phyloP scores from a whole-genome alignment of 2,797 vertebrate genomes.

The Gymnoscopelus braueri region DNA sequence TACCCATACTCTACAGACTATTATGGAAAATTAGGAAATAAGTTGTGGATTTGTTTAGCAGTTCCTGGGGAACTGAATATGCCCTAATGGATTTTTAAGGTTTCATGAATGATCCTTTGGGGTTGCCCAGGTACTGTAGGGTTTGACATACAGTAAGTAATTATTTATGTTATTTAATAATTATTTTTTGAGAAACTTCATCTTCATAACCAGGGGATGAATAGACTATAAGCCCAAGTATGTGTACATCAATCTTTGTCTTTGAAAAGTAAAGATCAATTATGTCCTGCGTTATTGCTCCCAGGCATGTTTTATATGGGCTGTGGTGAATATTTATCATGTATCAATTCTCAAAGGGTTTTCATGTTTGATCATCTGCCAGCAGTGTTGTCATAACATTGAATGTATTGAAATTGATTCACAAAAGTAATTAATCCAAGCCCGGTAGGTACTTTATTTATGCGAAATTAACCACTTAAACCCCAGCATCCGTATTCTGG shows the following conservation, averaged over 20 bases:
- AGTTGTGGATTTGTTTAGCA: no score
- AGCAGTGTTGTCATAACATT: conserved; percentile 62
- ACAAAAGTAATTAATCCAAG: conserved; percentile 48
- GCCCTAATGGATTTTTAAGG: background rate
- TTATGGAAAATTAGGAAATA: no score
- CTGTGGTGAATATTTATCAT: conserved; percentile 67
- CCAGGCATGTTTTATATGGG: conserved; percentile 12
- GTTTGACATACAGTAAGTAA: no score
- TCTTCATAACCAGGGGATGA: background rate
- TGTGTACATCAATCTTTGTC: background rate
- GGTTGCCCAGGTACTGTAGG: background rate
- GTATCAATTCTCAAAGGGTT: conserved; percentile 61
- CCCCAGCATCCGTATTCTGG: no score
- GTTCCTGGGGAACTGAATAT: background rate
- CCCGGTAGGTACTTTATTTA: conserved; percentile 20
- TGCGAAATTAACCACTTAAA: no score
- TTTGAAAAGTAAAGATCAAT: no score
- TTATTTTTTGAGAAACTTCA: background rate
- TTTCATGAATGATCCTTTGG: background rate
- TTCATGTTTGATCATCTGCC: conserved; percentile 59
- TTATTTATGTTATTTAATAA: background rate
- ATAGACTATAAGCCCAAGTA: background rate
- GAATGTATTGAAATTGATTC: conserved; percentile 60
- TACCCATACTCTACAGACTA: no score
- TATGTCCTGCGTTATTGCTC: no score